Percentiles rank a stretch among this genome's conserved stretches.
Evolutionary conservation across 2,888 invertebrate genomes (phyloP).

Genomic region (Steinernema carpocapsae): DNA sequence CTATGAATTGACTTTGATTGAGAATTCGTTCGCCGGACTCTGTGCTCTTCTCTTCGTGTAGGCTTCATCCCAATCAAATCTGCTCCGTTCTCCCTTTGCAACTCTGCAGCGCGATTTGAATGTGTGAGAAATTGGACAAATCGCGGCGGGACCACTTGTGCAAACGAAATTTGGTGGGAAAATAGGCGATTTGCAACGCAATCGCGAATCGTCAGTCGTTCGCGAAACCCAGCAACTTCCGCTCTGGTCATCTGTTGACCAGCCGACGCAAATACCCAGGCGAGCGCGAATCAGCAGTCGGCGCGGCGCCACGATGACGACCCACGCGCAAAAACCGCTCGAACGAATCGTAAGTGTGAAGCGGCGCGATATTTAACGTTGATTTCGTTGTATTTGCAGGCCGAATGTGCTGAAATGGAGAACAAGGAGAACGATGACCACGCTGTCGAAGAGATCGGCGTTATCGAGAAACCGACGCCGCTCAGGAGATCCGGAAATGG

Average conservation of each 20-base stretch:
- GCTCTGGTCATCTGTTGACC: not conserved
- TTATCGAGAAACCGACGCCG: not conserved
- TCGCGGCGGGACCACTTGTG: not conserved
- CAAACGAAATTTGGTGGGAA: slow-evolving; percentile 20
- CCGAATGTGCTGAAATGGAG: slow-evolving; percentile 8
- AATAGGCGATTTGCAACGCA: not conserved
- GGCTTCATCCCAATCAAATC: no score
- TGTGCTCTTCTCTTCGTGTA: no score
- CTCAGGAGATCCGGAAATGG: slow-evolving; percentile 6
- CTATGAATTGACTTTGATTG: no score
- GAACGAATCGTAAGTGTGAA: slow-evolving; percentile 25
- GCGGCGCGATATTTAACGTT: not conserved
- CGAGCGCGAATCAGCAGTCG: not conserved
- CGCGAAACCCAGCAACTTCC: not conserved
- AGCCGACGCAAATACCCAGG: not conserved
- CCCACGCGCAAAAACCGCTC: slow-evolving; percentile 1
- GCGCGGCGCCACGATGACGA: slow-evolving; percentile 10
- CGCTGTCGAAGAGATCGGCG: not conserved
- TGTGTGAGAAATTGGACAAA: not conserved
- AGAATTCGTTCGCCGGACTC: no score
- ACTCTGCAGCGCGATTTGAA: not conserved
- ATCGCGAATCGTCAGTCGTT: not conserved
- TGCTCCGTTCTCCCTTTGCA: no score
- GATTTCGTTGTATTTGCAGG: not conserved
- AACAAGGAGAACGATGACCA: slow-evolving; percentile 1